phyloP scores from a whole-genome alignment of 2,888 invertebrate genomes.

The Apamea epomidion region DNA sequence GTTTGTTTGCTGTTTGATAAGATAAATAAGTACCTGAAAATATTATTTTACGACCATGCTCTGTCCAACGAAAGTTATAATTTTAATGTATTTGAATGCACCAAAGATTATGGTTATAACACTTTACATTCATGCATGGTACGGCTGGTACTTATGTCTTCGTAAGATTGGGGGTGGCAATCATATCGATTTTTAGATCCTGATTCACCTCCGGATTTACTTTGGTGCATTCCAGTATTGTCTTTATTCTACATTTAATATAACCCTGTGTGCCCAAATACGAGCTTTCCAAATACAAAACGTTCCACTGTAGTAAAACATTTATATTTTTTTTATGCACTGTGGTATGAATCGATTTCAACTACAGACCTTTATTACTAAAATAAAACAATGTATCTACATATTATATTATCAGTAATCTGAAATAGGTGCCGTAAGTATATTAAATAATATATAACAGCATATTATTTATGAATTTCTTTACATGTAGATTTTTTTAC shows the following conservation, averaged over 20 bases:
- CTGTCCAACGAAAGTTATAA: slow-evolving; percentile 48
- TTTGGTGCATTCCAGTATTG: slow-evolving; percentile 60
- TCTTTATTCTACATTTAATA: slow-evolving; percentile 38
- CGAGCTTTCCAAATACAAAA: slow-evolving; percentile 52
- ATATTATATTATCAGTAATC: slow-evolving; percentile 40
- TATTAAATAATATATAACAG: slow-evolving; percentile 30
- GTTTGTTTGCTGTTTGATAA: slow-evolving; percentile 46
- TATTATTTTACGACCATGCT: slow-evolving; percentile 57
- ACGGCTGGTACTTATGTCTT: slow-evolving; percentile 65
- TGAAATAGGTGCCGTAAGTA: slow-evolving; percentile 33
- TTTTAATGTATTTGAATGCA: slow-evolving; percentile 56
- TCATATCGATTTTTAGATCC: slow-evolving; percentile 22
- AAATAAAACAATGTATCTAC: slow-evolving; percentile 24
- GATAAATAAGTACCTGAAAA: slow-evolving; percentile 66
- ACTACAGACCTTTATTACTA: slow-evolving; percentile 22
- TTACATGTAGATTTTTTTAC: slow-evolving; percentile 33
- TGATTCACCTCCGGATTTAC: slow-evolving; percentile 14
- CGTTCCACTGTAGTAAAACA: slow-evolving; percentile 38
- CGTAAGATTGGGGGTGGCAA: slow-evolving; percentile 5
- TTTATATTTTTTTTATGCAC: slow-evolving; percentile 22
- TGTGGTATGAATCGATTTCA: slow-evolving; percentile 18
- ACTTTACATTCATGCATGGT: slow-evolving; percentile 44
- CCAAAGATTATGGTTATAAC: slow-evolving; percentile 53
- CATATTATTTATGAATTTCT: slow-evolving; percentile 43
- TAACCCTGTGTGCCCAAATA: slow-evolving; percentile 38